phyloP scores from a whole-genome alignment of 2,797 vertebrate species.

The Gadopsis bispinosus region DNA sequence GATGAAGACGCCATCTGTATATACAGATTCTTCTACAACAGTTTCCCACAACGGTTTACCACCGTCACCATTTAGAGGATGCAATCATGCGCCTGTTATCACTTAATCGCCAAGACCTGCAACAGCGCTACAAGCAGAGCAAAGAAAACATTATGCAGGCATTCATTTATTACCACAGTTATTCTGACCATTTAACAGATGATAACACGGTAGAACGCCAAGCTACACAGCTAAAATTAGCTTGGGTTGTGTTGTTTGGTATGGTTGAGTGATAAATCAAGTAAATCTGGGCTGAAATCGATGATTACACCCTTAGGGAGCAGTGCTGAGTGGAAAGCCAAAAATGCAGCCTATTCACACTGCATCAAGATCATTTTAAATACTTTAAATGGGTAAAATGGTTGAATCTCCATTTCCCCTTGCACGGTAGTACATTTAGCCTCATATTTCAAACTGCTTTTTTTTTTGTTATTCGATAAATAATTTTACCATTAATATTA shows the following conservation, averaged over 20 bases:
- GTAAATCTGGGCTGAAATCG: background rate
- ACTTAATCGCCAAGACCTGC: constrained; percentile 17
- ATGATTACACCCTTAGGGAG: background rate
- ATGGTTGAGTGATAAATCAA: constrained; percentile 16
- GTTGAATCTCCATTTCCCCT: too few species aligned
- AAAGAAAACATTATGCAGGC: background rate
- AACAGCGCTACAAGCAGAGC: background rate
- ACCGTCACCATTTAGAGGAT: constrained; percentile 19
- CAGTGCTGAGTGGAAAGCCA: background rate
- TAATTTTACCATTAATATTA: too few species aligned
- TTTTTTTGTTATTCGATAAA: too few species aligned
- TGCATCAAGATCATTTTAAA: background rate
- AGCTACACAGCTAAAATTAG: background rate
- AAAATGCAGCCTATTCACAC: background rate
- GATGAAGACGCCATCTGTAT: background rate
- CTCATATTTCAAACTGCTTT: too few species aligned
- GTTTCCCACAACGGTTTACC: too few species aligned
- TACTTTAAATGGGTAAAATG: too few species aligned
- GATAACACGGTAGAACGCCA: background rate
- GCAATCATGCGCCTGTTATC: constrained; percentile 22
- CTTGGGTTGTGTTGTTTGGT: constrained; percentile 2
- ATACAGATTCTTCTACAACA: background rate
- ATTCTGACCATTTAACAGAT: constrained; percentile 1
- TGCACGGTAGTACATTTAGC: too few species aligned
- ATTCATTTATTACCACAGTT: constrained; percentile 1